These are phyloP conservation scores for Gryllus longicercus DNA, from an alignment of 2,888 invertebrate genomes.

Conservation along the genomic window DNA sequence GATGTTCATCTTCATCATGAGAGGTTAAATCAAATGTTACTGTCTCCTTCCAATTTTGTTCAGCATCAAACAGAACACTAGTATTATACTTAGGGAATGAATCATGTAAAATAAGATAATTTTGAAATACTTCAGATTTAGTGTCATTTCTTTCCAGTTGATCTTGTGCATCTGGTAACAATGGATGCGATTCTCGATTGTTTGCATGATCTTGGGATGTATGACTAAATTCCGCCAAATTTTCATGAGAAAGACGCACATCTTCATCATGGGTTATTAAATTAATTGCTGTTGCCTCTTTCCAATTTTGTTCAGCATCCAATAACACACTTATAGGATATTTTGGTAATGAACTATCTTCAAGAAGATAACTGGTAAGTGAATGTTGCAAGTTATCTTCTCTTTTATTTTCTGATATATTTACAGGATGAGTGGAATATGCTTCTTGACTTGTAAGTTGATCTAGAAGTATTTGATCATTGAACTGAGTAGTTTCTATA, in stretches of 20 bases:
- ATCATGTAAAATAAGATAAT: slow-evolving; percentile 28
- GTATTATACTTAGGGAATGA: slow-evolving; percentile 20
- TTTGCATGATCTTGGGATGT: neutral
- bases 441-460: too few species aligned
- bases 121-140: slow-evolving; percentile 24
- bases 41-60: slow-evolving; percentile 28
- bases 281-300: slow-evolving; percentile 19
- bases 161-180: neutral
- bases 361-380: too few species aligned
- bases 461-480: too few species aligned
- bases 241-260: slow-evolving; percentile 18
- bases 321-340: too few species aligned
- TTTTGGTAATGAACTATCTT: too few species aligned
- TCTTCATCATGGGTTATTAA: neutral
- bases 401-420: too few species aligned
- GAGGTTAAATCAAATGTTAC: slow-evolving; percentile 42
- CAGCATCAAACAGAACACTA: neutral
- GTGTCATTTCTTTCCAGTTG: neutral
- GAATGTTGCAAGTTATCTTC: too few species aligned
- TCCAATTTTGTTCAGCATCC: neutral
- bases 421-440: too few species aligned
- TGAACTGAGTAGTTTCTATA: too few species aligned
- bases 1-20: slow-evolving; percentile 49
- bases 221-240: neutral
- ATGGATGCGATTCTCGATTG: neutral